These are phyloP conservation scores for Macrochelys suwanniensis DNA, from an alignment of 2,797 vertebrate genomes.

Conservation along the genomic window DNA sequence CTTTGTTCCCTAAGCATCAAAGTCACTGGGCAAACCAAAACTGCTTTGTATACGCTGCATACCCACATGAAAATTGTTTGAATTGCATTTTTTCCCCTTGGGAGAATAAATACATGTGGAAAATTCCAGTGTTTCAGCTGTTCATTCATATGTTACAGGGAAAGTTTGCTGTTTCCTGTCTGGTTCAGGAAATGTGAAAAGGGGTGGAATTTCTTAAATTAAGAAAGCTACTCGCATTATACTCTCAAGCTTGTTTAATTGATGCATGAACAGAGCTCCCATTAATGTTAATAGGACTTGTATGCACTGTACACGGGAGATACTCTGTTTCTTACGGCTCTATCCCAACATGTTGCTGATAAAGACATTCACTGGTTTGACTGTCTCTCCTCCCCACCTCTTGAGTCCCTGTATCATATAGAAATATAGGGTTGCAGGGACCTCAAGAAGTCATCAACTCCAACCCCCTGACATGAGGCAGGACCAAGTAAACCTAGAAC, in stretches of 20 bases:
- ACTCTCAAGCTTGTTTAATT: background rate
- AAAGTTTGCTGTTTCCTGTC: background rate
- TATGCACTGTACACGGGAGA: background rate
- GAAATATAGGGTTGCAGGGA: background rate
- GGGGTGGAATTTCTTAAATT: background rate
- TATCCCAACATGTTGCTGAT: background rate
- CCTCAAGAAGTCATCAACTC: background rate
- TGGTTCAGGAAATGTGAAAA: background rate
- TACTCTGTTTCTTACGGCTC: background rate
- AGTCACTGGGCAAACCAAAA: background rate
- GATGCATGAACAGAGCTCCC: background rate
- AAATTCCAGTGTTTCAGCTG: background rate
- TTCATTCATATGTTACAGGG: background rate
- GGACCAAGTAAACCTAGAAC: background rate
- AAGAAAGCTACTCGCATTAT: background rate
- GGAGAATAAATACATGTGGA: slow-evolving; percentile 4
- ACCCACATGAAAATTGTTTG: accelerated
- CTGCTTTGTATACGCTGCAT: background rate
- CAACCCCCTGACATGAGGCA: background rate
- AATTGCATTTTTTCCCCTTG: background rate
- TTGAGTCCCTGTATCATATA: background rate
- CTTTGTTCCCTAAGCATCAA: background rate
- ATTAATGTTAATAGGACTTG: background rate
- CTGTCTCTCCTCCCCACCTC: background rate
- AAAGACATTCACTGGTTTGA: background rate